Evolutionary conservation across 1,140 invertebrate species (phyloP).

Genomic region (Hypsibius dujardini): DNA sequence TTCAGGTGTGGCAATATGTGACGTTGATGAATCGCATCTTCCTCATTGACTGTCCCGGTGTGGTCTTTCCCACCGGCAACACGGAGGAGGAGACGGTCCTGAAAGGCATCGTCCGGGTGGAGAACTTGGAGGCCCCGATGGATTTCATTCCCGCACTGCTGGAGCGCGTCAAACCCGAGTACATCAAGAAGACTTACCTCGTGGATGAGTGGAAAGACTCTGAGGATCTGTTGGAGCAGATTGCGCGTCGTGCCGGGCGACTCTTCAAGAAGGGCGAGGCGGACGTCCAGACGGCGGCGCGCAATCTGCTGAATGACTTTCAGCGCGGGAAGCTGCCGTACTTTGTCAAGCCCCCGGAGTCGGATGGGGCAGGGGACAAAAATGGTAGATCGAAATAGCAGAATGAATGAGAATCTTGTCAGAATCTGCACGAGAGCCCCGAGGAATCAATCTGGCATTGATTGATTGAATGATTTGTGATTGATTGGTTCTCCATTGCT

Average conservation of each 20-base stretch:
- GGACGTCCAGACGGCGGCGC: constrained; percentile 64
- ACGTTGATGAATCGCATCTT: constrained; percentile 88
- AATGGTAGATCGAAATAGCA: not conserved
- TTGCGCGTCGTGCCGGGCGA: constrained; percentile 67
- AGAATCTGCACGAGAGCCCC: too few species aligned
- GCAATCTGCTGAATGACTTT: constrained; percentile 96
- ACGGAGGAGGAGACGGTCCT: constrained; percentile 83
- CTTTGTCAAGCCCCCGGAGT: constrained; percentile 58
- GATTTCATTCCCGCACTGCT: constrained; percentile 77
- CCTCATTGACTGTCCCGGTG: constrained; percentile 94
- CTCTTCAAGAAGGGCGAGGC: constrained; percentile 84
- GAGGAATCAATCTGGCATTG: not conserved
- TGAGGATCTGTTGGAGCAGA: constrained; percentile 77
- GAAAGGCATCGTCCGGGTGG: constrained; percentile 66
- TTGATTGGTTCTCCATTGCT: too few species aligned
- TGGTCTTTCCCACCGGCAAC: constrained; percentile 80
- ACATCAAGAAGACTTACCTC: constrained; percentile 77
- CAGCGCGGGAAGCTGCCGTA: constrained; percentile 91
- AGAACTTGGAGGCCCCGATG: constrained; percentile 79
- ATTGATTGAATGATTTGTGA: too few species aligned
- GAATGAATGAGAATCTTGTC: too few species aligned
- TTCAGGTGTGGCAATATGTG: constrained; percentile 83
- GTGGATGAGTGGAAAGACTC: constrained; percentile 49
- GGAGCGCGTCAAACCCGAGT: constrained; percentile 68
- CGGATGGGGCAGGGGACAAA: not conserved